Percentiles rank a stretch among this genome's conserved stretches.
phyloP scores from a whole-genome alignment of 2,888 invertebrate species.

The Enchytraeus crypticus region DNA sequence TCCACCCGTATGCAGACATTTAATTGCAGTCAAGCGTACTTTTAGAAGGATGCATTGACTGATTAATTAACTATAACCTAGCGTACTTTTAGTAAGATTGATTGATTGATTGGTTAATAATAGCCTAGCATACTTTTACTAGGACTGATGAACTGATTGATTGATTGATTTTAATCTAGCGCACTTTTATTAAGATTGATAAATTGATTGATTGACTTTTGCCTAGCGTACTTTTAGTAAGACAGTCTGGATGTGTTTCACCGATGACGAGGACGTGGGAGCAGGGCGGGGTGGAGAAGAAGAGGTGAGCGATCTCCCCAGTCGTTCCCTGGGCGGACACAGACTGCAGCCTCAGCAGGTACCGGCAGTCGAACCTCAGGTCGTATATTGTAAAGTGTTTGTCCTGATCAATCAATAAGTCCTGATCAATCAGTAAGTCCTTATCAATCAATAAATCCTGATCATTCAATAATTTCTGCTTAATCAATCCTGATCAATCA shows the following conservation, averaged over 20 bases:
- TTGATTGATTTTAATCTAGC: too few relatives aligned
- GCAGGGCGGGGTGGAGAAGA: conserved; percentile 30
- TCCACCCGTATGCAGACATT: too few relatives aligned
- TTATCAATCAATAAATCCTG: neutral
- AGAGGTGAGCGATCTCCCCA: conserved; percentile 21
- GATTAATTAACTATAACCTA: too few relatives aligned
- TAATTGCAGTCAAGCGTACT: too few relatives aligned
- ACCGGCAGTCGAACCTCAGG: conserved; percentile 37
- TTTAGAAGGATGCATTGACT: too few relatives aligned
- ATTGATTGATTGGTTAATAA: too few relatives aligned
- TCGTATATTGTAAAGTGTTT: conserved; percentile 33
- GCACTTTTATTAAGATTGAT: too few relatives aligned
- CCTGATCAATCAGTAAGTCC: too few relatives aligned
- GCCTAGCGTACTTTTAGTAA: conserved; percentile 29
- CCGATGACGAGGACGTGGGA: conserved; percentile 27
- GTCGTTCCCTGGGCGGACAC: conserved; percentile 21
- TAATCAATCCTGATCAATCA: neutral
- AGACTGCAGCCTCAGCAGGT: conserved; percentile 32
- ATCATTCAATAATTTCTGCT: neutral
- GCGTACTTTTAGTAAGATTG: too few relatives aligned
- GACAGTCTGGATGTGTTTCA: conserved; percentile 28
- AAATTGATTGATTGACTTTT: too few relatives aligned
- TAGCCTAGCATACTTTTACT: too few relatives aligned
- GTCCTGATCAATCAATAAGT: conserved; percentile 30
- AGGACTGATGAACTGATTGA: too few relatives aligned